Evolutionary conservation across 1,140 invertebrate species (phyloP), one percentile per base, ranked within the genome.

Genomic region (Conus ventricosus): DNA sequence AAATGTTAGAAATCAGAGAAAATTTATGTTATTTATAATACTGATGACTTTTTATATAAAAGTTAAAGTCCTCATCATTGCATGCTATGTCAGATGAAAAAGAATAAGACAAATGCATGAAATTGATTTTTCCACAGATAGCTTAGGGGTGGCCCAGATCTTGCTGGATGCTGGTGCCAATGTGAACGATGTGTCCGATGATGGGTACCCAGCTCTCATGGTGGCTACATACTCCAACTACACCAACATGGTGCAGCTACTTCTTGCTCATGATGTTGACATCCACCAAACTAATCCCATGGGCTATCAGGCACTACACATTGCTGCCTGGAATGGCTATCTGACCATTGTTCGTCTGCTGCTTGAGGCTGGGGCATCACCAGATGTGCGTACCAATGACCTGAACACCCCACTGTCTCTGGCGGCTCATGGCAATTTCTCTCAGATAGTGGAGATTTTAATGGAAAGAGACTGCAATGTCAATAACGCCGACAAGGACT

Each of bases 401-500:
- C 87, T 88, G 54, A 94, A 93, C 84, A 93, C 93, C 1, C 93
- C 94, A 0, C 53, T 94, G 23, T 91, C 92, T 11, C 87, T 94
- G 55, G 94, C 93, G 23, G 92, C 91, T 17, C 92, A 93, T 88
- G 91, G 93, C n/a, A 88, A 90, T 39, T 90, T 91, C 80, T 51
- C 83, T 1, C 20, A 75, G 23, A 88, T 92, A 5, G 80, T 93
- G 17, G 89, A 94, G 25, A 84, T 92, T 23, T 88, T 94, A n/a
- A 81, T 94, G 23, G 89, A 91, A 5, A 87, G 91, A 7, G 91
- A 92, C 39, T 93, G 93, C 91, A 90, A 92, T 53, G 91, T 94
- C 0, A 93, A 94, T 88, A 93, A 92, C 87, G 81, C 86, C 7
- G 94, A 94, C 88, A 93, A 93, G 57, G 94, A 94, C 81, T 27